These are phyloP conservation scores for Oreotrochilus melanogaster DNA, from an alignment of 2,113 vertebrate genomes.

Conservation along the genomic window DNA sequence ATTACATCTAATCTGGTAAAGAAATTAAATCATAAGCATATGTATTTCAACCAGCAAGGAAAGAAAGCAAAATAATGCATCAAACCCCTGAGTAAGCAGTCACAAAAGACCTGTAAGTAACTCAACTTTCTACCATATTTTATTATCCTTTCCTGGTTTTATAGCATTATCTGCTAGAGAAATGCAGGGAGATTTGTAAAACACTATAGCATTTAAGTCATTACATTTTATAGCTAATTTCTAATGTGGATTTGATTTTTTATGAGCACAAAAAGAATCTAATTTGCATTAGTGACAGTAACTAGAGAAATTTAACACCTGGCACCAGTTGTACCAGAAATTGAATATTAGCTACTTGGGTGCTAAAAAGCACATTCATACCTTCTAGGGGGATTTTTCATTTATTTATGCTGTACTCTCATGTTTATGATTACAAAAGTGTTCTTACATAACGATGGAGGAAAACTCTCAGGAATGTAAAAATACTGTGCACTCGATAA, in stretches of 20 bases:
- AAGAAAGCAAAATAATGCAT: conserved; percentile 73
- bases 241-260: conserved; percentile 90
- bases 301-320: conserved; percentile 90
- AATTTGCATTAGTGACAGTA: conserved; percentile 91
- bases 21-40: conserved; percentile 74
- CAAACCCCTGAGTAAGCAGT: conserved; percentile 80
- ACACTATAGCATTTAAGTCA: conserved; percentile 89
- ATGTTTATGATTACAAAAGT: conserved; percentile 80
- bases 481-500: conserved; percentile 41
- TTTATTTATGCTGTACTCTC: conserved; percentile 79
- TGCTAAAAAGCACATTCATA: conserved; percentile 80
- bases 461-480: conserved; percentile 73
- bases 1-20: conserved; percentile 74
- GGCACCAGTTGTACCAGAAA: conserved; percentile 82
- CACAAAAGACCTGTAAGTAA: conserved; percentile 87
- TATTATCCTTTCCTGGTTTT: conserved; percentile 83
- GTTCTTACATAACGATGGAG: conserved; percentile 73
- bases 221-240: conserved; percentile 90
- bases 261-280: conserved; percentile 86
- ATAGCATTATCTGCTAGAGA: conserved; percentile 81
- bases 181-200: conserved; percentile 87
- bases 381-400: conserved; percentile 80
- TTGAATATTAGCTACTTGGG: conserved; percentile 85
- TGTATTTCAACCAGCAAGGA: conserved; percentile 71
- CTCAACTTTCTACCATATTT: conserved; percentile 81